Evolutionary conservation across 2,797 vertebrate genomes (phyloP), one percentile per base, ranked within the genome.

Genomic region (Ciconia nigra): DNA sequence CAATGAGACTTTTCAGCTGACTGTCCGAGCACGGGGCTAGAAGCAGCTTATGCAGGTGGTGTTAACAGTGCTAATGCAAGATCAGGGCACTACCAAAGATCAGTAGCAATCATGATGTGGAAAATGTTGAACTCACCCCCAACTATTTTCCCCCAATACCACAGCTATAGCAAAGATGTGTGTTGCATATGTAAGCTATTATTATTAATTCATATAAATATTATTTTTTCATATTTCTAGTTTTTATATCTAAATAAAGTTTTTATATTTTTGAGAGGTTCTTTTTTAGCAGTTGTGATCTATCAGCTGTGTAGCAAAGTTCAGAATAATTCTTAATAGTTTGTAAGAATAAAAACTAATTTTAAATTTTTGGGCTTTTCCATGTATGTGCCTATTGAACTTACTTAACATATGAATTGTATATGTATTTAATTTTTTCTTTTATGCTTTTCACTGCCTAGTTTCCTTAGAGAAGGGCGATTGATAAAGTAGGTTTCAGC

Each of bases 141-240:
- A 73, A 0, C 20, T 55, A 5, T 59, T 67, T 5, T 8, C 4
- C 24, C 9, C 4, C 2, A 13, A 5, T 51, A 22, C 47, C 41
- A 59, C 25, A 82, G 26, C 81, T 81, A 5, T 41, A 80, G 55
- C 51, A 63, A 66, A 69, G 74, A n/a, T 25, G 33, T 26, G 11
- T 10, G 5, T 55, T 66, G 26, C 31, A 13, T 17, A 17, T 46
- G 13, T 41, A 83, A 70, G 2, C 47, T 70, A 4, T 21, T 76
- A 37, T 57, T 91, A 62, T 44, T 63, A 78, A 57, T 88, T 44
- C 11, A 49, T 11, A 58, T 54, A 69, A 87, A n/a, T 41, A 29
- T 0, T 11, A 62, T 3, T 10, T 80, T 92, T 2, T 11, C 37
- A 39, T 39, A 39, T 39, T 39, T 39, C 37, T 39, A 39, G 37